Evolutionary conservation across 1,140 invertebrate species (phyloP).

Genomic region (Anastrepha obliqua): DNA sequence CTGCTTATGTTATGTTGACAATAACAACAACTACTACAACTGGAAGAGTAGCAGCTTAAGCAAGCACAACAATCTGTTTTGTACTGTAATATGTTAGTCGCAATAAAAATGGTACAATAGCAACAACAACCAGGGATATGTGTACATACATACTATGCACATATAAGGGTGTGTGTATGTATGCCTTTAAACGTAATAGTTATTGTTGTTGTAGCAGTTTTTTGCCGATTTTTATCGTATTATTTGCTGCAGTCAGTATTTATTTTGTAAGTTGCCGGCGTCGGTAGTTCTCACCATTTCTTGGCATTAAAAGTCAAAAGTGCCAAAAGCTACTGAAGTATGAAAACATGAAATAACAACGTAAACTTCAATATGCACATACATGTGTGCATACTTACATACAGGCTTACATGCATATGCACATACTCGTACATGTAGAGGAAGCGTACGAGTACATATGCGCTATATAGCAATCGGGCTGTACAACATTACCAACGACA

Average conservation of each 20-base stretch:
- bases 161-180: background rate
- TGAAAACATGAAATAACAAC: constrained; percentile 45
- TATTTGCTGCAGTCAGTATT: background rate
- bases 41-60: background rate
- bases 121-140: background rate
- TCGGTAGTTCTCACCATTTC: constrained; percentile 49
- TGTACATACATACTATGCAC: background rate
- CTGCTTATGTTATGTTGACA: constrained; percentile 26
- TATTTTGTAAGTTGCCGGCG: background rate
- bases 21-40: background rate
- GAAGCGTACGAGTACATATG: background rate
- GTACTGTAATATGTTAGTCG: background rate
- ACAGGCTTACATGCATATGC: background rate
- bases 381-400: background rate
- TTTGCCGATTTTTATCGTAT: too few species aligned
- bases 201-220: background rate
- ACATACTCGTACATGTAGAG: constrained; percentile 3
- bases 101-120: background rate
- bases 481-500: background rate
- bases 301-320: constrained; percentile 49
- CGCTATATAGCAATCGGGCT: constrained; percentile 11
- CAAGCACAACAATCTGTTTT: background rate
- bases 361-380: background rate
- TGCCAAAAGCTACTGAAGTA: constrained; percentile 49
- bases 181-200: background rate